Percentiles rank a stretch among this genome's conserved stretches.
phyloP scores from a whole-genome alignment of 2,888 invertebrate genomes.

The Folsomia candida region DNA sequence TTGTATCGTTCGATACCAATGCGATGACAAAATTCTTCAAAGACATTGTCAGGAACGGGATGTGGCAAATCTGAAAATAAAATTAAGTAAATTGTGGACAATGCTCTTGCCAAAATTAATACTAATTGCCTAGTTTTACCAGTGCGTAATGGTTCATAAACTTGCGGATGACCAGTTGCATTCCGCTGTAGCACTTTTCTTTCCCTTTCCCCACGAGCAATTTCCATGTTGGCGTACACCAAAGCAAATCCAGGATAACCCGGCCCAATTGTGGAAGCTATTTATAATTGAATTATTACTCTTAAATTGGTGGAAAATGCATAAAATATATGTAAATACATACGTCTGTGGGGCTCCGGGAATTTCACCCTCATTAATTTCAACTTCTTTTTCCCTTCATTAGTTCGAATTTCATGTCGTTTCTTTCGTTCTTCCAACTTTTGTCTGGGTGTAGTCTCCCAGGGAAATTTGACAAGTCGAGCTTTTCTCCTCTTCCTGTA shows the following conservation, averaged over 20 bases:
- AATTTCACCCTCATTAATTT: slow-evolving; percentile 27
- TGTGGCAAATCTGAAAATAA: slow-evolving; percentile 21
- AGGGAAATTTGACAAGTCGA: slow-evolving; percentile 21
- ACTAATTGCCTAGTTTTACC: too few species aligned
- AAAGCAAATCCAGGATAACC: slow-evolving; percentile 28
- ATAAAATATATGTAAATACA: too few species aligned
- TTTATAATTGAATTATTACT: too few species aligned
- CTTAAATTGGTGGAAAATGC: too few species aligned
- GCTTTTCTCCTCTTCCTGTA: too few species aligned
- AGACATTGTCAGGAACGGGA: slow-evolving; percentile 21
- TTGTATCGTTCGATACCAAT: slow-evolving; percentile 24
- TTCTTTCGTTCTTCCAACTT: slow-evolving; percentile 14
- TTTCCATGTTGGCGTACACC: slow-evolving; percentile 25
- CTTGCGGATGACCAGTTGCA: slow-evolving; percentile 6
- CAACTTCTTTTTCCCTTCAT: slow-evolving; percentile 17
- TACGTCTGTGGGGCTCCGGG: slow-evolving; percentile 25
- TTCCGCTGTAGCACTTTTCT: slow-evolving; percentile 21
- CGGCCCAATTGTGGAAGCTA: slow-evolving; percentile 23
- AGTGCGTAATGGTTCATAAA: slow-evolving; percentile 24
- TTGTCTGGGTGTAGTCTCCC: slow-evolving; percentile 11
- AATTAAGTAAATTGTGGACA: neutral
- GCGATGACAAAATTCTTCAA: slow-evolving; percentile 21
- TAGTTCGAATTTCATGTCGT: slow-evolving; percentile 1
- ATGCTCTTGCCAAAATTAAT: neutral
- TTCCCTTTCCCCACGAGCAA: slow-evolving; percentile 21